Evolutionary conservation across 2,888 invertebrate genomes (phyloP), one percentile per base, ranked within the genome.

Genomic region (Caenorhabditis auriculariae): DNA sequence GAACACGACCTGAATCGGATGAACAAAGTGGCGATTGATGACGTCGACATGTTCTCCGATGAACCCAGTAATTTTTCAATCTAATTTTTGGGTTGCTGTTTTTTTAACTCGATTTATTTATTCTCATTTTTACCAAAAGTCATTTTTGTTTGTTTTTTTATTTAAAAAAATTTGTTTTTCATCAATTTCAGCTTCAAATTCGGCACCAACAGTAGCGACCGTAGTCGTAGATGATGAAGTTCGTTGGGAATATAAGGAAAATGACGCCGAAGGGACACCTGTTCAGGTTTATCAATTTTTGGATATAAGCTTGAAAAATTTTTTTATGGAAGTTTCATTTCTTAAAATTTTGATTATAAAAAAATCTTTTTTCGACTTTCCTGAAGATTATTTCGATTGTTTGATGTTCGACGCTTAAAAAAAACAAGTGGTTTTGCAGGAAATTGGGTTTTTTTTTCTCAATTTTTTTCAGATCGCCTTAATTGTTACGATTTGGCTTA

Each of bases 171-270:
- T 26, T 12, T 12, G 7, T 45, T 12, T 15, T 6, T 21, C 56
- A 4, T 35, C 55, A 6, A 28, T 55, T 28, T 5, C 64, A 0
- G 29, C 41, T n/a, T n/a, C n/a, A n/a, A n/a, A n/a, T n/a, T n/a
- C n/a, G 2, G 32, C 50, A 15, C 27, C 63, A 15, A 44, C 42
- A 4, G 48, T 41, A 2, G 21, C 15, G n/a, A n/a, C 55, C 3
- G 51, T 32, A 3, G 29, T 46, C 5, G 59, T 54, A 0, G 59
- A 60, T 15, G 66, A 65, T 9, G 50, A 60, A 38, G 63, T 67
- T 12, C 67, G 58, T 51, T 76, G 75, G 75, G 73, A 76, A 50
- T 76, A 73, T 51, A 72, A 72, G 46, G 54, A 62, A 19, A 60
- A 54, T 29, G 66, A 63, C 12, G 66, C 66, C 6, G 60, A 44